A percentile compares a stretch with the other conserved stretches of the same genome.
phyloP scores from a whole-genome alignment of 1,140 invertebrate species.

The Euwallacea fornicatus region DNA sequence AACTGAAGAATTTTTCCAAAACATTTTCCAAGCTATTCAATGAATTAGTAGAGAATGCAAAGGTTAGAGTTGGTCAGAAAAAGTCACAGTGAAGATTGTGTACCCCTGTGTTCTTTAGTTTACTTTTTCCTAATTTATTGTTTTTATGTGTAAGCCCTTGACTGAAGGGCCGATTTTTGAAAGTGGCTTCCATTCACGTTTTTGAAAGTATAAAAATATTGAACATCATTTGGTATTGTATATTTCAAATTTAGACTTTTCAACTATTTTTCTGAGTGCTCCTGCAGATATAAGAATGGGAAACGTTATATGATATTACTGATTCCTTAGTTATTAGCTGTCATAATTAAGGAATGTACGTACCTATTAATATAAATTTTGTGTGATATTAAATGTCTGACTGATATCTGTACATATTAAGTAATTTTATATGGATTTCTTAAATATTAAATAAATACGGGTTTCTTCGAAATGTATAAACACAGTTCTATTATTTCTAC shows the following conservation, averaged over 20 bases:
- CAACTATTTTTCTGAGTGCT: too few species aligned
- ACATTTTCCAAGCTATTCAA: conserved; percentile 43
- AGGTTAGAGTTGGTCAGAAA: conserved; percentile 40
- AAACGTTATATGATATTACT: background rate
- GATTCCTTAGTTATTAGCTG: background rate
- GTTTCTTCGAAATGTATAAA: conserved; percentile 4
- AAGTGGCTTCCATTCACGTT: background rate
- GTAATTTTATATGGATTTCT: conserved; percentile 24
- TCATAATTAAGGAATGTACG: background rate
- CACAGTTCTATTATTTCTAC: too few species aligned
- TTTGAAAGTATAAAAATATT: background rate
- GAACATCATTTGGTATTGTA: background rate
- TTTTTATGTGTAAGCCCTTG: background rate
- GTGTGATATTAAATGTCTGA: conserved; percentile 27
- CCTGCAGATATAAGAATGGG: background rate
- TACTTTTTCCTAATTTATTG: background rate
- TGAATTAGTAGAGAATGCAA: conserved; percentile 45
- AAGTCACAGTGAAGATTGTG: conserved; percentile 37
- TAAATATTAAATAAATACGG: conserved; percentile 27
- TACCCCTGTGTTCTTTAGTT: background rate
- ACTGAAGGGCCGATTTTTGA: background rate
- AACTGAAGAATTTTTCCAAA: conserved; percentile 44
- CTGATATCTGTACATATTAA: conserved; percentile 24
- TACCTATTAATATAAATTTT: conserved; percentile 7
- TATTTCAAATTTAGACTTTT: background rate